Base-by-base conservation (phyloP, 2,113 vertebrate genomes). In the Rostratula benghalensis region DNA sequence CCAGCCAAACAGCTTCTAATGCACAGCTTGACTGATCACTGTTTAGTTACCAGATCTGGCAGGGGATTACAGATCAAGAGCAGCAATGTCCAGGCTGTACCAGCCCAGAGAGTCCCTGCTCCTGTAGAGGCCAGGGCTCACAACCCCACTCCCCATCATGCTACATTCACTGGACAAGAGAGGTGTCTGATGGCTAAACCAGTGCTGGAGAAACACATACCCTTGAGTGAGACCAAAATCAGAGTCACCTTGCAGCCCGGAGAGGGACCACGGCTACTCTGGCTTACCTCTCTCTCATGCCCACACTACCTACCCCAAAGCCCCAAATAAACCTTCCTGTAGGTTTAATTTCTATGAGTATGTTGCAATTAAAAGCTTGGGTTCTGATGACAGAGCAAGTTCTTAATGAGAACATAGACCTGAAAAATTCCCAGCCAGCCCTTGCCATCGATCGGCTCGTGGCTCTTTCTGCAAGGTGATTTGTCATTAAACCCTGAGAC, bases 131-230 rank as follows among this genome's bases (percentile, higher is more conserved):
- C 11, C 3, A 2, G 63, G 22, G 85, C 48, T 68, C 70, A 12
- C 0, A 0, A 54, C 30, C 30, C 35, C 30, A 6, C 56, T 48
- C 46, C 25, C 6, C 3, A 0, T 15, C 48, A 15, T 3, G 17
- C 61, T 31, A 0, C 4, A 10, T 21, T 35, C 33, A 37, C 10
- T 2, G 10, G 67, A 25, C 24, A 33, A 45, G 65, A 48, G 46
- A 31, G 31, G 22, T 6, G 12, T 21, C 31, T 60, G 33, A 21
- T 17, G 51, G 24, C 35, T 48, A 41, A 81, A 60, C 9, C 9
- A 71, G n/a, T 4, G 20, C 4, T 17, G 25, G 21, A 60, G 22
- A 76, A 60, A 78, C 41, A 18, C 65, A 20, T 4, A 39, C 7
- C 23, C n/a, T 22, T 21, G 3, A 22, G 27, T 1, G 19, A 70